phyloP scores from a whole-genome alignment of 2,113 vertebrate genomes.

The Rhineura floridana region DNA sequence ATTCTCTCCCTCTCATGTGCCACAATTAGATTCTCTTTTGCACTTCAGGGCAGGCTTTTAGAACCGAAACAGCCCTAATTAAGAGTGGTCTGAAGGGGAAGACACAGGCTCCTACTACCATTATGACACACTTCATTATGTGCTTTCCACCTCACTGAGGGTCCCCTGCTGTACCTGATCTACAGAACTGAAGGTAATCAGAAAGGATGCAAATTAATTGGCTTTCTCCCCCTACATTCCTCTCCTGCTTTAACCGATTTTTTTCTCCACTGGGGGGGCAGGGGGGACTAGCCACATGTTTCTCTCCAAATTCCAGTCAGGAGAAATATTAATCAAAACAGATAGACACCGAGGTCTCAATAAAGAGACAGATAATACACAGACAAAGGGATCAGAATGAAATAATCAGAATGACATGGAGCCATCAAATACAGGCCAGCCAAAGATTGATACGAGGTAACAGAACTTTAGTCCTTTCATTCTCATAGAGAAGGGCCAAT shows the following conservation, averaged over 20 bases:
- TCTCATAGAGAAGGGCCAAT: not conserved
- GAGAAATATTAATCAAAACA: conserved; percentile 47
- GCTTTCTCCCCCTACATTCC: conserved; percentile 51
- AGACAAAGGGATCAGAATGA: not conserved
- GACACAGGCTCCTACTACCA: conserved; percentile 54
- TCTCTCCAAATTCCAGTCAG: conserved; percentile 46
- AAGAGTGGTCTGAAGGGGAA: conserved; percentile 55
- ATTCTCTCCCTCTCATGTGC: not conserved
- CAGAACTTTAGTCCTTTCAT: rapidly evolving
- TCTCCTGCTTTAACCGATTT: conserved; percentile 47
- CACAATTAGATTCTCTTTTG: not conserved
- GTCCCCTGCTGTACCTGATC: conserved; percentile 64
- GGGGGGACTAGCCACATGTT: conserved; percentile 35
- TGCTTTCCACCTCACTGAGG: conserved; percentile 56
- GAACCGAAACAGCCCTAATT: conserved; percentile 71
- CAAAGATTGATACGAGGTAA: rapidly evolving
- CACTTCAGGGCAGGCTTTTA: conserved; percentile 43
- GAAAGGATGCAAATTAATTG: conserved; percentile 76
- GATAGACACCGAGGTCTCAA: not conserved
- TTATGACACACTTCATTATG: conserved; percentile 72
- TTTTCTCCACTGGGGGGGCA: conserved; percentile 27
- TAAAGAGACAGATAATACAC: not conserved
- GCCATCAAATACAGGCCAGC: not conserved
- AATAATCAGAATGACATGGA: not conserved
- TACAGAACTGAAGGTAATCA: conserved; percentile 59